Percentiles rank a stretch among this genome's conserved stretches.
Evolutionary conservation across 37 sponge, comb jelly and placozoan genomes (phyloP).

Genomic region (Corticium candelabrum): DNA sequence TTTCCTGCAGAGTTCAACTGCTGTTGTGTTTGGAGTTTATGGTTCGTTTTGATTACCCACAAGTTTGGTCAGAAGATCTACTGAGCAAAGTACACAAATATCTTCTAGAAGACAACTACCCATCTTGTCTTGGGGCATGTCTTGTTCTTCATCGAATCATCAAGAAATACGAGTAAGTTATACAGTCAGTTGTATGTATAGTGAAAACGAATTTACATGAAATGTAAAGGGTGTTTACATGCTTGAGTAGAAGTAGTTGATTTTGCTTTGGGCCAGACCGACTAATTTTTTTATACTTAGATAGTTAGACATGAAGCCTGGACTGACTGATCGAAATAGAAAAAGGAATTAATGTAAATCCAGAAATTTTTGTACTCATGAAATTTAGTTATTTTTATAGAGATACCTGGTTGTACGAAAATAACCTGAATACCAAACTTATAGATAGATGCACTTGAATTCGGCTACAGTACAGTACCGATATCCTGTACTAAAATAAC

Average conservation of each 20-base stretch:
- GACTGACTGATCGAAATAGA: too few relatives aligned
- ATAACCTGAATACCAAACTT: too few relatives aligned
- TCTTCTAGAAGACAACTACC: constrained; percentile 45
- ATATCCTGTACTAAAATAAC: too few relatives aligned
- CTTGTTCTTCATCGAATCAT: constrained; percentile 48
- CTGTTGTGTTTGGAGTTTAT: constrained; percentile 70
- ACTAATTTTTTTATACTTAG: too few relatives aligned
- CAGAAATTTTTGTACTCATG: too few relatives aligned
- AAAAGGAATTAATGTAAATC: too few relatives aligned
- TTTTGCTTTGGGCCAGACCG: too few relatives aligned
- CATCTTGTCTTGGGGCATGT: constrained; percentile 51
- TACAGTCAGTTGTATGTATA: neutral
- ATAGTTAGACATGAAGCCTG: too few relatives aligned
- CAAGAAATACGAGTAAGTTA: constrained; percentile 68
- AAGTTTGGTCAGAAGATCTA: constrained; percentile 63
- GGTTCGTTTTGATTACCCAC: constrained; percentile 65
- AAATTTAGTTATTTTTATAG: too few relatives aligned
- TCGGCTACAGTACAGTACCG: too few relatives aligned
- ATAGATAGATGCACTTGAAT: too few relatives aligned
- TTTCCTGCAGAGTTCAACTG: constrained; percentile 82
- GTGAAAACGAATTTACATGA: neutral
- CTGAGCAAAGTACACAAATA: constrained; percentile 37
- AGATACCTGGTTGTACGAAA: too few relatives aligned
- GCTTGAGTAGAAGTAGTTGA: constrained; percentile 64
- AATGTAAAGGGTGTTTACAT: constrained; percentile 10